Base-by-base conservation (phyloP, 2,888 invertebrate genomes). In the Cetonia aurata region DNA sequence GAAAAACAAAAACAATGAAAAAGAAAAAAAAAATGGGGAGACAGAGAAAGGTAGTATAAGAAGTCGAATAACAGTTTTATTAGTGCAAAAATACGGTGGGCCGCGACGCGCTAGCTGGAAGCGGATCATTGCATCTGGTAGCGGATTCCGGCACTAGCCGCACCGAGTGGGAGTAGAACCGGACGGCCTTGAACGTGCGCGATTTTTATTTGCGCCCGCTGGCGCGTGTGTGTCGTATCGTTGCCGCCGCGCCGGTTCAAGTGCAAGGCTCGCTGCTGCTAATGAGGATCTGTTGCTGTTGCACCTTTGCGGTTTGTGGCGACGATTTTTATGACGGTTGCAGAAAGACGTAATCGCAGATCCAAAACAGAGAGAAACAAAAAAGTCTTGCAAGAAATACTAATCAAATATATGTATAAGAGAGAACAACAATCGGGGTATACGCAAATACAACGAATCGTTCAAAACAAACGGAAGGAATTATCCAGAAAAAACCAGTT, bases 211-310 rank as follows among this genome's bases (percentile, higher is more conserved):
- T 69, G 70, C 74, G 74, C 4, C 25, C 25, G 25, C 1, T 1
- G 25, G 25, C 25, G 25, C 25, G 25, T 25, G 25, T 25, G 25
- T 25, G 25, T 25, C 4, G 25, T 25, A 25, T 25, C 25, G 25
- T 25, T 4, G 25, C 25, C 25, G 25, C 25, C 1, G 3, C 25
- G 4, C 72, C 75, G 77, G 82, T 81, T 82, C 82, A 82, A 82
- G 82, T 82, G 81, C 82, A 82, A 81, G 81, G 82, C 77, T 75
- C 75, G 72, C 4, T 25, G 1, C 25, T n/a, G n/a, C n/a, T n/a
- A n/a, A n/a, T n/a, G n/a, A n/a, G n/a, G 25, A 57, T 33, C 59
- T 71, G 71, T 71, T 71, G 71, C 71, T 57, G 25, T 25, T 25
- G n/a, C n/a, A n/a, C 25, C 4, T 1, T 25, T 25, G 25, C 25